phyloP scores from a whole-genome alignment of 1,140 invertebrate species.

The Drosophila rufa region DNA sequence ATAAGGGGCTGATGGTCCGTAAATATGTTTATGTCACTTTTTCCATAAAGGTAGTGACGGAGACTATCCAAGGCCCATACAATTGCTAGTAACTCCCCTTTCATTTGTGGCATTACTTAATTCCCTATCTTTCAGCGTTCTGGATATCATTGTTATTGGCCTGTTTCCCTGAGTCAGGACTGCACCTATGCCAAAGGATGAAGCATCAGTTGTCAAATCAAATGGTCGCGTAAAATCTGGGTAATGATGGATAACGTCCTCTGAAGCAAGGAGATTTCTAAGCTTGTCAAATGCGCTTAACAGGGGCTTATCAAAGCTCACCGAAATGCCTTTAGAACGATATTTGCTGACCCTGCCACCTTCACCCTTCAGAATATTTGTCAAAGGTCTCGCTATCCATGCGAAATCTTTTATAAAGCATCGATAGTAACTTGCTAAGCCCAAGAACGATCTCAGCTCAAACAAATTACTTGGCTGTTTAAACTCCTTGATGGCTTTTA shows the following conservation, averaged over 20 bases:
- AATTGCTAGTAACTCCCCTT: slow-evolving; percentile 7
- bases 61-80: slow-evolving; percentile 24
- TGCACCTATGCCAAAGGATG: slow-evolving; percentile 16
- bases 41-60: slow-evolving; percentile 25
- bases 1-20: slow-evolving; percentile 2
- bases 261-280: slow-evolving; percentile 31
- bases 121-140: slow-evolving; percentile 6
- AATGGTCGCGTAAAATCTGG: slow-evolving; percentile 61
- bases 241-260: slow-evolving; percentile 40
- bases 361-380: slow-evolving; percentile 20
- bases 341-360: slow-evolving; percentile 17
- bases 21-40: slow-evolving; percentile 25
- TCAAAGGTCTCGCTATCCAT: neutral
- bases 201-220: slow-evolving; percentile 44
- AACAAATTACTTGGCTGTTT: too few species aligned
- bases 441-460: too few species aligned
- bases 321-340: slow-evolving; percentile 13
- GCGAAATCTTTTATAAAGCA: too few species aligned
- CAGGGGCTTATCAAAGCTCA: slow-evolving; percentile 10
- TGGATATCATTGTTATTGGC: slow-evolving; percentile 12
- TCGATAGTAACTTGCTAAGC: too few species aligned
- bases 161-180: slow-evolving; percentile 17
- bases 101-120: slow-evolving; percentile 19
- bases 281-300: slow-evolving; percentile 31
- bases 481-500: too few species aligned